phyloP scores from a whole-genome alignment of 2,113 vertebrate genomes.

The Dissostichus mawsoni region DNA sequence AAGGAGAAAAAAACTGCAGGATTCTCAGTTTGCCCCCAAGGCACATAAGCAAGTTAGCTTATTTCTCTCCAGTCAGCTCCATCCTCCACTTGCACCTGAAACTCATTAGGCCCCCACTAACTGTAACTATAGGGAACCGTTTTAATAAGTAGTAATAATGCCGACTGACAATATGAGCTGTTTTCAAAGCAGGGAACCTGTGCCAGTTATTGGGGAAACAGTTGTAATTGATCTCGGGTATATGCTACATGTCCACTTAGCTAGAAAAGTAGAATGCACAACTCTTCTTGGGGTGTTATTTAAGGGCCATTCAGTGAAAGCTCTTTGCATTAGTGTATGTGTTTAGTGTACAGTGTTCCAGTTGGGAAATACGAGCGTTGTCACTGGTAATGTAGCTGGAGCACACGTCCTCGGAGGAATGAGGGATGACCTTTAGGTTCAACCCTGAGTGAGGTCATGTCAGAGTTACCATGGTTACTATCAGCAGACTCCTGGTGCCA shows the following conservation, averaged over 20 bases:
- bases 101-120: conserved; percentile 81
- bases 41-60: conserved; percentile 60
- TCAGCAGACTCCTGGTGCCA: conserved; percentile 76
- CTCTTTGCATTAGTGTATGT: conserved; percentile 15
- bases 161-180: conserved; percentile 70
- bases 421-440: conserved; percentile 84
- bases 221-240: conserved; percentile 33
- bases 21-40: conserved; percentile 64
- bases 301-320: background rate
- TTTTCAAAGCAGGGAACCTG: conserved; percentile 71
- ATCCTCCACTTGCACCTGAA: conserved; percentile 76
- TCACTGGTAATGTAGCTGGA: conserved; percentile 52
- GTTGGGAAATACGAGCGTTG: conserved; percentile 65
- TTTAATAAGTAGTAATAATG: conserved; percentile 83
- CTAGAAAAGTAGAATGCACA: conserved; percentile 9
- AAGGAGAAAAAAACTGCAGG: conserved; percentile 55
- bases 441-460: conserved; percentile 83
- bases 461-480: conserved; percentile 84
- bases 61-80: conserved; percentile 73
- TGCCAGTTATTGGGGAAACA: conserved; percentile 61
- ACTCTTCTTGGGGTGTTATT: conserved; percentile 17
- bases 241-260: conserved; percentile 23
- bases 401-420: conserved; percentile 60
- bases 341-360: conserved; percentile 22
- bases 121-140: conserved; percentile 78